A percentile compares a stretch with the other conserved stretches of the same genome.
Conservation (phyloP, 2,113 vertebrate species). For the Cathartes aura region DNA sequence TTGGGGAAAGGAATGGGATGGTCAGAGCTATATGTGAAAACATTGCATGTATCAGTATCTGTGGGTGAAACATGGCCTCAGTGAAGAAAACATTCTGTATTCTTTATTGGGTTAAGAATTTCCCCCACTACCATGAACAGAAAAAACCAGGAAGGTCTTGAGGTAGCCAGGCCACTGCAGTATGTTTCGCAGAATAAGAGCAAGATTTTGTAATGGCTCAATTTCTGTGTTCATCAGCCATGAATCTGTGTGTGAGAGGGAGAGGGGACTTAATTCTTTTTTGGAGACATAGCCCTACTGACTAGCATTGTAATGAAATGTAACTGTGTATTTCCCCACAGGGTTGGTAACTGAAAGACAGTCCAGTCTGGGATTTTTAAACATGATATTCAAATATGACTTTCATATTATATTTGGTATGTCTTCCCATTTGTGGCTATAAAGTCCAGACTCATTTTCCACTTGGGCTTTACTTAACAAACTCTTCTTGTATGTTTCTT, state of each 20-base stretch:
- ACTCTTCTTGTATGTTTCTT: neutral
- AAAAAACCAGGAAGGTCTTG: neutral
- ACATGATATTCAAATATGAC: conserved; percentile 36
- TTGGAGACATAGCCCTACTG: neutral
- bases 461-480: conserved; percentile 3
- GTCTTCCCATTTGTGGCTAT: neutral
- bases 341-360: conserved; percentile 4
- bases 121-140: neutral
- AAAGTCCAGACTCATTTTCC: neutral
- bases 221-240: neutral
- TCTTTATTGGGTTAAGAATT: neutral
- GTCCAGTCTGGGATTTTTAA: conserved; percentile 8
- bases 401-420: conserved; percentile 40
- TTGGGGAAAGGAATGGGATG: neutral
- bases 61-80: neutral
- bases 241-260: neutral
- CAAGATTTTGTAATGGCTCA: neutral
- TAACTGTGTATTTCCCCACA: conserved; percentile 23
- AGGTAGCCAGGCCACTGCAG: neutral
- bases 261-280: neutral
- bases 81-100: neutral
- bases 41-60: neutral
- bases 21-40: neutral
- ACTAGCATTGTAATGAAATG: conserved; percentile 7
- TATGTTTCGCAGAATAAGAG: neutral